phyloP scores from a whole-genome alignment of 2,113 vertebrate species.

The Podarcis cretensis region DNA sequence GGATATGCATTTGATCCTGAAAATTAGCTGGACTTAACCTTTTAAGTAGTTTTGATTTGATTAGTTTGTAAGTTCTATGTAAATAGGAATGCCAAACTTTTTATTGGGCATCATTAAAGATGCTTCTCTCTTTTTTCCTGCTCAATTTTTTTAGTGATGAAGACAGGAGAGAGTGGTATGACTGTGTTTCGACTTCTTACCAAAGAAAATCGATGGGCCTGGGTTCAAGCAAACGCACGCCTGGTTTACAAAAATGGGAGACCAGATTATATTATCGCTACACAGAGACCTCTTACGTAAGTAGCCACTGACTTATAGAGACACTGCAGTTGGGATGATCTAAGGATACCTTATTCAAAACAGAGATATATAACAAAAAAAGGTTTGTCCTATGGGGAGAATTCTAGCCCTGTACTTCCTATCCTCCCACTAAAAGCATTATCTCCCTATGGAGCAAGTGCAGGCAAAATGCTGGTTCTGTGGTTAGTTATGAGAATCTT shows the following conservation, averaged over 20 bases:
- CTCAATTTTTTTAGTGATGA: constrained; percentile 81
- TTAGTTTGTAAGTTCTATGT: not conserved
- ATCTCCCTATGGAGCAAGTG: not conserved
- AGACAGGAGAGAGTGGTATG: constrained; percentile 88
- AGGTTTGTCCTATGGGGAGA: not conserved
- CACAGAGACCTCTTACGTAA: constrained; percentile 85
- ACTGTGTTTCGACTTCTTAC: constrained; percentile 86
- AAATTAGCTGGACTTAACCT: not conserved
- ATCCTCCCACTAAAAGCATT: not conserved
- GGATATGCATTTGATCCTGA: not conserved
- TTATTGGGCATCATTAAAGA: not conserved
- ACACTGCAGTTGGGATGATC: no score
- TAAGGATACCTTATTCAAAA: not conserved
- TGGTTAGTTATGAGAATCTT: not conserved
- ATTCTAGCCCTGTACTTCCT: no score
- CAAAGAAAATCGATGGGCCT: constrained; percentile 84
- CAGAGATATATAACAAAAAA: not conserved
- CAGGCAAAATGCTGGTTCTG: not conserved
- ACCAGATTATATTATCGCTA: constrained; percentile 86
- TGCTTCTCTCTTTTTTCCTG: not conserved
- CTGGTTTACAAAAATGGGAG: constrained; percentile 87
- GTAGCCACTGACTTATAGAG: constrained; percentile 35
- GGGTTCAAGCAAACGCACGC: constrained; percentile 87
- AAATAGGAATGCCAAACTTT: not conserved
- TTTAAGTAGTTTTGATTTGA: not conserved